These are phyloP conservation scores for Phorcus lineatus DNA, from an alignment of 2,888 invertebrate species.

Conservation along the genomic window DNA sequence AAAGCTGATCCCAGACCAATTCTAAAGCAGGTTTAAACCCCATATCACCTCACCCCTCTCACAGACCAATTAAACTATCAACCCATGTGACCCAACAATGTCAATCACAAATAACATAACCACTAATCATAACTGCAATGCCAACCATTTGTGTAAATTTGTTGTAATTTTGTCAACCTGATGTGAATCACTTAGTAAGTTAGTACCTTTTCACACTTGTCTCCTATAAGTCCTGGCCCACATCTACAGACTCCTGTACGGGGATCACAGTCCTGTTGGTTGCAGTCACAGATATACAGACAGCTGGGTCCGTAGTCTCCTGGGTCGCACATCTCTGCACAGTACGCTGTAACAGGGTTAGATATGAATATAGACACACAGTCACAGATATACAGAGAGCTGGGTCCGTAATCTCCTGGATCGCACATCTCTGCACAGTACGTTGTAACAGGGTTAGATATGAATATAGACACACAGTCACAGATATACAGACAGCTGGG, in stretches of 20 bases:
- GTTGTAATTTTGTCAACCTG: no score
- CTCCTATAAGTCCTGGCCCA: conserved; percentile 51
- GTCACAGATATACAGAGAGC: conserved; percentile 83
- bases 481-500: conserved; percentile 83
- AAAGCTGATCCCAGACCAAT: no score
- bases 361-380: conserved; percentile 77
- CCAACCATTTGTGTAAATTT: no score
- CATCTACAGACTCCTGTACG: conserved; percentile 62
- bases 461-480: conserved; percentile 78
- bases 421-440: conserved; percentile 50
- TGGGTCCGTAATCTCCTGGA: conserved; percentile 84
- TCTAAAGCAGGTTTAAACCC: no score
- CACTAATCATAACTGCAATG: no score
- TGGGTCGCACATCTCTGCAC: conserved; percentile 68
- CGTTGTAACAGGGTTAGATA: conserved; percentile 28
- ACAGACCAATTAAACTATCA: no score
- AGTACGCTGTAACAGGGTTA: conserved; percentile 40
- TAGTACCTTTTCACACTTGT: conserved; percentile 49
- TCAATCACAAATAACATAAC: no score
- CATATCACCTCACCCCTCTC: no score
- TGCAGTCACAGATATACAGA: conserved; percentile 83
- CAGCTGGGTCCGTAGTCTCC: conserved; percentile 87
- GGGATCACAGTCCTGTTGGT: conserved; percentile 80
- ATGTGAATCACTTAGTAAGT: no score
- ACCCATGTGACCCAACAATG: no score